Base-by-base conservation (phyloP, 2,888 invertebrate genomes). In the Lamproptera curius region DNA sequence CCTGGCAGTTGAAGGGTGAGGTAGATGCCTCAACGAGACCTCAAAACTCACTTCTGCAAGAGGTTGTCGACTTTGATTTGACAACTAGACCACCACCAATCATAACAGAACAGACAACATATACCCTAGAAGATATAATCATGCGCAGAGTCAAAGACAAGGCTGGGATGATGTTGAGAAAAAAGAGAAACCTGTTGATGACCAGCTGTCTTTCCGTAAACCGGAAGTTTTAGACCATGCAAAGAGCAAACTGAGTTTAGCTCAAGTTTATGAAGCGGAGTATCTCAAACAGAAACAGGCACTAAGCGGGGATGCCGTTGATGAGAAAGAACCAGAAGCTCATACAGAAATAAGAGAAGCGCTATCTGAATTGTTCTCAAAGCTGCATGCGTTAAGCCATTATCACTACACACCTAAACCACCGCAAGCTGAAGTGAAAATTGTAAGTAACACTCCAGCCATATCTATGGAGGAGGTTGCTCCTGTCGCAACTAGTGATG, bases 1-100 rank as follows among this genome's bases (percentile, higher is more conserved):
- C 96, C 0, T 99, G 99, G 99, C 96, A 97, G 67, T 77, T 98
- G 36, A 93, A 92, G 69, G 99, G 99, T 53, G 99, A 99, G 89
- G 91, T 96, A 0, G 90, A 91, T 47, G 96, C 93, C 0, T 80
- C 89, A 0, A 90, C 86, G 50, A 88, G 99, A 45, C 98, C 98
- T 0, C 94, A 95, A 72, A 97, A 99, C 84, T 97, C 98, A 1
- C 81, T 99, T 15, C 85, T 99, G 0, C 94, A 98, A 80, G 97
- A 98, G 80, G 92, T 95, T 50, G 90, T 99, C 0, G 95, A 97
- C 67, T 97, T 97, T 81, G 97, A 98, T 67, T 88, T 95, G 16
- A 93, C 93, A 0, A 89, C 92, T 1, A 89, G 95, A 65, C 95
- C 96, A 47, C 94, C 97, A 1, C 98, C 98, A 1, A 90, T 96